phyloP scores from a whole-genome alignment of 2,113 vertebrate genomes.

The Mellivora capensis region DNA sequence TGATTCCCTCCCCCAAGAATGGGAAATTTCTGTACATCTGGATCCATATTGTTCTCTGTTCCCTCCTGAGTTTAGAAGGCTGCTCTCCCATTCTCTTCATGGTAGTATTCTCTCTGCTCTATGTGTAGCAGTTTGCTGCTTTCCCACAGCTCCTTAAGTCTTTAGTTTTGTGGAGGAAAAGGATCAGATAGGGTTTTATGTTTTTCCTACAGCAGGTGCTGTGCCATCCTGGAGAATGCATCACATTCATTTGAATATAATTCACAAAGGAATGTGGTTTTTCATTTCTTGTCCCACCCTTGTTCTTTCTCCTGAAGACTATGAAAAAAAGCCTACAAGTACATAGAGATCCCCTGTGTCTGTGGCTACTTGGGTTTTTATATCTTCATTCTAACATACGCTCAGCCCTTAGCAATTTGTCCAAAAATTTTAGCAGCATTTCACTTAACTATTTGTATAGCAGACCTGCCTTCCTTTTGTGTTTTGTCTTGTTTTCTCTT shows the following conservation, averaged over 20 bases:
- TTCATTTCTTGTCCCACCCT: neutral
- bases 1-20: neutral
- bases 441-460: neutral
- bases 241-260: neutral
- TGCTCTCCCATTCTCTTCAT: neutral
- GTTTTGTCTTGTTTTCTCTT: neutral
- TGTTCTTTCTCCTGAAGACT: neutral
- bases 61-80: neutral
- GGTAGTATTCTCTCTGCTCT: neutral
- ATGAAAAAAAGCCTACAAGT: neutral
- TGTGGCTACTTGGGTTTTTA: neutral
- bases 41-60: neutral
- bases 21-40: no score
- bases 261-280: neutral
- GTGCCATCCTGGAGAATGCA: accelerated
- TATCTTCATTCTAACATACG: neutral
- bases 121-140: neutral
- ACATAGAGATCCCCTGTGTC: neutral
- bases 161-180: neutral
- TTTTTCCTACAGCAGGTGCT: neutral
- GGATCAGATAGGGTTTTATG: no score
- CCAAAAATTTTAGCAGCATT: neutral
- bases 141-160: neutral
- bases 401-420: neutral
- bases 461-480: neutral